Percentiles rank a stretch among this genome's conserved stretches.
These are phyloP conservation scores for Odocoileus virginianus DNA, from an alignment of 2,113 vertebrate species.

Conservation along the genomic window DNA sequence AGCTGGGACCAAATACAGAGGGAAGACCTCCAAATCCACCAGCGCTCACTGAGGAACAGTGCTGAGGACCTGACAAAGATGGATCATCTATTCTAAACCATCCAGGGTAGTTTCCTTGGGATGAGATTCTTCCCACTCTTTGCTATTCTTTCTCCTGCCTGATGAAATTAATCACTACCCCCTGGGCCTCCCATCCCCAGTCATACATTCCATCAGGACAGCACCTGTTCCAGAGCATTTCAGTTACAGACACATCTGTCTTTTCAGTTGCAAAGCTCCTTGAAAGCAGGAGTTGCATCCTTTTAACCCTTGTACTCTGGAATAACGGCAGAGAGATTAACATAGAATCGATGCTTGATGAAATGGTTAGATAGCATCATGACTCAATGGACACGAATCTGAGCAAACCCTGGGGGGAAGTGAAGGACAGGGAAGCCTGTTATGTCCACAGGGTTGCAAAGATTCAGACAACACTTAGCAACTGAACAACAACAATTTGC, in stretches of 20 bases:
- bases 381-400: neutral
- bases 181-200: neutral
- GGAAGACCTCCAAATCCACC: neutral
- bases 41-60: neutral
- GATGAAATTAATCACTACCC: neutral
- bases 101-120: neutral
- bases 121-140: neutral
- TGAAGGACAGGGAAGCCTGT: neutral
- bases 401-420: neutral
- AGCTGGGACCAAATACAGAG: neutral
- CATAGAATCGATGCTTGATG: neutral
- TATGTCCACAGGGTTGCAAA: neutral
- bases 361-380: neutral
- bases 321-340: neutral
- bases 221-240: neutral
- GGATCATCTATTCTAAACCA: neutral
- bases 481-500: neutral
- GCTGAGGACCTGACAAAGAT: neutral
- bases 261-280: neutral
- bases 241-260: neutral
- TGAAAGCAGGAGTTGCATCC: neutral
- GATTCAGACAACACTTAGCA: neutral
- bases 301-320: neutral
- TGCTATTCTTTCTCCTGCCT: constrained; percentile 17
- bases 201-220: neutral